Evolutionary conservation across 2,888 invertebrate species (phyloP).

Genomic region (Smittia aterrima): DNA sequence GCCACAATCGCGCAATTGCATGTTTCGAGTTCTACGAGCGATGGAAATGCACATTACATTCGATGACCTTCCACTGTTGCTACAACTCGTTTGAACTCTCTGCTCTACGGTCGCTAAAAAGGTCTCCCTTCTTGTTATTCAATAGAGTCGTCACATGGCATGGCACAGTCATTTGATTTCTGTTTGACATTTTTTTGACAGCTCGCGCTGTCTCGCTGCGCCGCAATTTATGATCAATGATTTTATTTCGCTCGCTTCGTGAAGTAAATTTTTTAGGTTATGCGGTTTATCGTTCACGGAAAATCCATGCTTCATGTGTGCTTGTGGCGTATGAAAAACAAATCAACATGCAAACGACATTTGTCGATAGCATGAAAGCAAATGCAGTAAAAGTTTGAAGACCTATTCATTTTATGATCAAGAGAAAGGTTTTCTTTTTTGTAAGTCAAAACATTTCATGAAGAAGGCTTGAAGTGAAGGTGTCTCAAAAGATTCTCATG

Average conservation of each 20-base stretch:
- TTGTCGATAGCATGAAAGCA: neutral
- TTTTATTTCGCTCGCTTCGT: neutral
- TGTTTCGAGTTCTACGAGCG: neutral
- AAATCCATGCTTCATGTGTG: neutral
- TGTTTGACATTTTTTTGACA: conserved; percentile 31
- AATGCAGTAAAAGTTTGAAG: neutral
- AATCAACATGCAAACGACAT: conserved; percentile 19
- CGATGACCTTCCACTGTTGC: neutral
- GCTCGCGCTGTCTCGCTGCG: conserved; percentile 14
- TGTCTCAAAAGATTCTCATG: no score
- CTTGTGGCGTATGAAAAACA: neutral
- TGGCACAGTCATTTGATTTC: conserved; percentile 17
- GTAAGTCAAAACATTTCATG: no score
- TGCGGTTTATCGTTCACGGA: neutral
- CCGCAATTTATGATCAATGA: conserved; percentile 22
- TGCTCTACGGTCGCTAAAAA: neutral
- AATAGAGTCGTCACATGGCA: neutral
- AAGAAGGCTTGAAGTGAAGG: no score
- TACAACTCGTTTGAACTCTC: neutral
- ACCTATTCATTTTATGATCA: no score
- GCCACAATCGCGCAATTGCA: conserved; percentile 8
- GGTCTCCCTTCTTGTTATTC: neutral
- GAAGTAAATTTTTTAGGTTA: conserved; percentile 14
- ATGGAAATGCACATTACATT: neutral
- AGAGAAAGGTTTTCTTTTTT: no score